These are phyloP conservation scores for Cossypha niveicapilla DNA, from an alignment of 2,797 vertebrate genomes.

Conservation along the genomic window DNA sequence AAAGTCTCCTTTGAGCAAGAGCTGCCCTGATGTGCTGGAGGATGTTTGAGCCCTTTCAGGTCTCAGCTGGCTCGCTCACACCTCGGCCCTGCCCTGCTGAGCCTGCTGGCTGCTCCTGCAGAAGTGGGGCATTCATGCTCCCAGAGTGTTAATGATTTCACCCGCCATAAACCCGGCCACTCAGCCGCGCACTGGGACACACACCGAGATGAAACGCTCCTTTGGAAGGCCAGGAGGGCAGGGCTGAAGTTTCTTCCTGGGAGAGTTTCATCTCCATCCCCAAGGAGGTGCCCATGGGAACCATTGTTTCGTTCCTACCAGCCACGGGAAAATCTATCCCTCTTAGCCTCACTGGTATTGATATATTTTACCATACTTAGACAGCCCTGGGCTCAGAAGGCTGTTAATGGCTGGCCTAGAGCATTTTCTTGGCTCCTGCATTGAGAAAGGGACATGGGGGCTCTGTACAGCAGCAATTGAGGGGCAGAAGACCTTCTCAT, in stretches of 20 bases:
- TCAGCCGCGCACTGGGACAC: background rate
- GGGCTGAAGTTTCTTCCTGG: background rate
- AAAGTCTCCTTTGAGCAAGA: conserved; percentile 15
- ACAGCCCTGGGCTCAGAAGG: background rate
- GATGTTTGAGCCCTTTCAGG: conserved; percentile 25
- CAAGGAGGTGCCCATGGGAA: background rate
- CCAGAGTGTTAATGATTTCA: background rate
- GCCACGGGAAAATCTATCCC: accelerated
- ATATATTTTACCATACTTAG: background rate
- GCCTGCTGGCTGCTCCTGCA: background rate
- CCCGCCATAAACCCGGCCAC: background rate
- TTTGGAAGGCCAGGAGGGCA: background rate
- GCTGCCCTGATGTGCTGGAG: background rate
- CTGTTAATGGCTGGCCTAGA: background rate
- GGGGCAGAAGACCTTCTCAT: background rate
- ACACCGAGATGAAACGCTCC: background rate
- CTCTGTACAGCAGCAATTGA: accelerated
- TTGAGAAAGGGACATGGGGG: background rate
- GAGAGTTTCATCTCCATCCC: background rate
- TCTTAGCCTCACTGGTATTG: background rate
- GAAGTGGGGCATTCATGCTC: conserved; percentile 14
- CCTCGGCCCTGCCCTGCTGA: accelerated
- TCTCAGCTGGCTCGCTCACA: background rate
- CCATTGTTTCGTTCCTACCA: background rate
- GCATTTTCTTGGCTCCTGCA: background rate